These are phyloP conservation scores for Caenorhabditis virilis DNA, from an alignment of 2,888 invertebrate species.

Conservation along the genomic window DNA sequence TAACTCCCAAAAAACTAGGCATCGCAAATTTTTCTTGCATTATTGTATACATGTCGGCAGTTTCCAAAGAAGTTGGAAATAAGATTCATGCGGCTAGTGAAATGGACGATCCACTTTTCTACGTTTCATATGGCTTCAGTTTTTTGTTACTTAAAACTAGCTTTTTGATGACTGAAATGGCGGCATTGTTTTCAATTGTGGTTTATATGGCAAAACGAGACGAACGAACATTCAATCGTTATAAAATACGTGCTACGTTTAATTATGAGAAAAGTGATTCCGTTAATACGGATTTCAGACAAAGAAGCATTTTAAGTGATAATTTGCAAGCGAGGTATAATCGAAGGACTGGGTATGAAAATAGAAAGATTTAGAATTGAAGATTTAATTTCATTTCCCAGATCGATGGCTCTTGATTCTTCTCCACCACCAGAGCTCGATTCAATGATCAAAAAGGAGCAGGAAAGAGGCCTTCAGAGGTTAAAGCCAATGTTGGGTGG, in stretches of 20 bases:
- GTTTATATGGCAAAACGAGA: slow-evolving; percentile 69
- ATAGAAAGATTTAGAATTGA: too few relatives aligned
- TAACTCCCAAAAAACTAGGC: too few relatives aligned
- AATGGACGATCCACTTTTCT: slow-evolving; percentile 68
- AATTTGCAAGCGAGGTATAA: slow-evolving; percentile 27
- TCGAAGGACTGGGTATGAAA: slow-evolving; percentile 21
- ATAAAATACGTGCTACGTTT: slow-evolving; percentile 56
- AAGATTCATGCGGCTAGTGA: slow-evolving; percentile 65
- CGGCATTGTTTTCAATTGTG: slow-evolving; percentile 64
- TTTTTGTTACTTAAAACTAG: slow-evolving; percentile 64
- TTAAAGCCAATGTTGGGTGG: too few relatives aligned
- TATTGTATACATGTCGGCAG: slow-evolving; percentile 66
- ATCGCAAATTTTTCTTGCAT: slow-evolving; percentile 65
- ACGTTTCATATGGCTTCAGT: slow-evolving; percentile 66
- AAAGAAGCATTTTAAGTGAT: slow-evolving; percentile 19
- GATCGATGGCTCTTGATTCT: slow-evolving; percentile 19
- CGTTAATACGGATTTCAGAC: slow-evolving; percentile 23
- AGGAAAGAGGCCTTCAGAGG: too few relatives aligned
- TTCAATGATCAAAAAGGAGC: slow-evolving; percentile 33
- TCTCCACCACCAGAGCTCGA: slow-evolving; percentile 25
- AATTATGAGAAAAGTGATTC: slow-evolving; percentile 27
- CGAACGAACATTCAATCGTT: slow-evolving; percentile 66
- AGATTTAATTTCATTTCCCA: too few relatives aligned
- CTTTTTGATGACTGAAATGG: slow-evolving; percentile 64
- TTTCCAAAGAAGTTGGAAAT: slow-evolving; percentile 68